phyloP scores from a whole-genome alignment of 2,888 invertebrate genomes.

The Piscicola geometra region DNA sequence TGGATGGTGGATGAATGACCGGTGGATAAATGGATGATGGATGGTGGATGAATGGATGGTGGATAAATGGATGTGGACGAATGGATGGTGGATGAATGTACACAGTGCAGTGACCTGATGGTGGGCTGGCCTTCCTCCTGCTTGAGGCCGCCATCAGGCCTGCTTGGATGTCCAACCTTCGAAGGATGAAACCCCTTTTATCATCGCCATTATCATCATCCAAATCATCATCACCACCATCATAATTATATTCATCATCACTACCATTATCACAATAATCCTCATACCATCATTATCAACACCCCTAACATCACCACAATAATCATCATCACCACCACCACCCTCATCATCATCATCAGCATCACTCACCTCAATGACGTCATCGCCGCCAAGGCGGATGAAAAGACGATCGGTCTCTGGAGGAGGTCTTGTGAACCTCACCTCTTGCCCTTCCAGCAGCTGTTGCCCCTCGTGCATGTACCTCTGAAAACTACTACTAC shows the following conservation, averaged over 20 bases:
- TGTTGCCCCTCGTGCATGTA: constrained; percentile 62
- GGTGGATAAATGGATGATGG: no score
- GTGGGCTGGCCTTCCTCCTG: background rate
- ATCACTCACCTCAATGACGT: constrained; percentile 50
- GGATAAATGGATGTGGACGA: no score
- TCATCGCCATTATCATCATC: background rate
- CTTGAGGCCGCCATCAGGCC: constrained; percentile 46
- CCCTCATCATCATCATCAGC: background rate
- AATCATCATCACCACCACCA: constrained; percentile 47
- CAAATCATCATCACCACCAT: constrained; percentile 53
- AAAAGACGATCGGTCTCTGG: constrained; percentile 52
- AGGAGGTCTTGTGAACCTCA: constrained; percentile 49
- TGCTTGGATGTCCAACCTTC: constrained; percentile 52
- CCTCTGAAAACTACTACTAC: constrained; percentile 56
- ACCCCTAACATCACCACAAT: constrained; percentile 50
- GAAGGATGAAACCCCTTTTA: background rate
- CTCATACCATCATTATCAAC: background rate
- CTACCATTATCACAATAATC: background rate
- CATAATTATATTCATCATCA: constrained; percentile 35
- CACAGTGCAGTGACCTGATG: background rate
- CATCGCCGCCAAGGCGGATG: constrained; percentile 54
- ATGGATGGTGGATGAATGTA: no score
- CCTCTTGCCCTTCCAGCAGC: constrained; percentile 56
- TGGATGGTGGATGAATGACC: no score
- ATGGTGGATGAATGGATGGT: no score